Evolutionary conservation across 37 sponge, comb jelly and placozoan genomes (phyloP), one percentile per base, ranked within the genome.

Genomic region (Cladorhizidae sp.): DNA sequence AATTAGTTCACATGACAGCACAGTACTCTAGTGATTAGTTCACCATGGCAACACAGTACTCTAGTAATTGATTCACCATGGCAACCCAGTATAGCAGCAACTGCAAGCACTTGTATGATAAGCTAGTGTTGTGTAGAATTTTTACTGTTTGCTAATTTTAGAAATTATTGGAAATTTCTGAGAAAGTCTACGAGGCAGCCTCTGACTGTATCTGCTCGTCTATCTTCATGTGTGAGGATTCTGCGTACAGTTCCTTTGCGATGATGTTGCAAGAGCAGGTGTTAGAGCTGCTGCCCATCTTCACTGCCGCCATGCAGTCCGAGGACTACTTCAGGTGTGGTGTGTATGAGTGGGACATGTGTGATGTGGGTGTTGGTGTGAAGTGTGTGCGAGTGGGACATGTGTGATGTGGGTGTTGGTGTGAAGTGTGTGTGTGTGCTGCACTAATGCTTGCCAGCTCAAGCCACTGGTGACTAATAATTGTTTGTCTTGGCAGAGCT

Each of bases 151-250:
- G n/a, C n/a, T n/a, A n/a, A n/a, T 26, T 42, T 6, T 80, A 90
- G 91, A 61, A 85, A 11, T 69, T 76, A 33, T 65, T 85, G 0
- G 73, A 85, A 3, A 78, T 80, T 28, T 55, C 82, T 17, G 35
- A 72, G 49, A 81, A 75, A 35, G 72, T 92, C 26, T 84, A 84
- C 40, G 71, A 84, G 17, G 83, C 92, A 38, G 88, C 88, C 33
- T 83, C 92, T 39, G 88, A 87, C 70, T 74, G 78, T 29, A 84
- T 92, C 12, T 87, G 92, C 43, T 80, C 92, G 2, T 67, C 79
- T 0, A 64, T 92, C 26, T 76, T 63, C 41, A 83, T 87, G 57
- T 85, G 86, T 80, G 85, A 84, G n/a, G 92, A 83, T 25, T 64
- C 42, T 14, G 28, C 49, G 28, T 26, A 62, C 37, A 84, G 67